Evolutionary conservation across 2,888 invertebrate genomes (phyloP).

Genomic region (Leucophora obtusa): DNA sequence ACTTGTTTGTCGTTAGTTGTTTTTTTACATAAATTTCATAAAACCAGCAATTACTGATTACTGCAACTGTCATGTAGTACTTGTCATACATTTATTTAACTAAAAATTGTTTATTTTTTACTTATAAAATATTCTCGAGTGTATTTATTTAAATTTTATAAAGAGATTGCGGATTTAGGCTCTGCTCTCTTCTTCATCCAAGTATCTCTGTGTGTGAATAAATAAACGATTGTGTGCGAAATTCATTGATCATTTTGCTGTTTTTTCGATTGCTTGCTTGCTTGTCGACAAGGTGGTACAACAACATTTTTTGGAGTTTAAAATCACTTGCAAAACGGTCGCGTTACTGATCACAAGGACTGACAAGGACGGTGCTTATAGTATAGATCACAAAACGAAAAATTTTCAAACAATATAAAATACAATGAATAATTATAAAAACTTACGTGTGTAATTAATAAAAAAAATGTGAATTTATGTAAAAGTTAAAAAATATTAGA

Average conservation of each 20-base stretch:
- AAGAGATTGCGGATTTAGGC: constrained; percentile 27
- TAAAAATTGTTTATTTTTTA: neutral
- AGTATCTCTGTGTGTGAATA: constrained; percentile 1
- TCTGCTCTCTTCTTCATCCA: neutral
- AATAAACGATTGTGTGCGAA: constrained; percentile 30
- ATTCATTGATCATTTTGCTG: constrained; percentile 48
- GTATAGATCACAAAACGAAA: neutral
- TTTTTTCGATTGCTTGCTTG: constrained; percentile 9
- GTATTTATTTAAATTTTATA: neutral
- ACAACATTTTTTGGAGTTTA: constrained; percentile 38
- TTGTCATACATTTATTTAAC: neutral
- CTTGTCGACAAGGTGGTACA: constrained; percentile 40
- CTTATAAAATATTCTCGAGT: constrained; percentile 23
- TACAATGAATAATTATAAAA: neutral
- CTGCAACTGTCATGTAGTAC: too few relatives aligned
- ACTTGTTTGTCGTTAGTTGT: too few relatives aligned
- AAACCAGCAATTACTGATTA: too few relatives aligned
- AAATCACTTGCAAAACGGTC: constrained; percentile 57
- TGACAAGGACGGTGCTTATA: constrained; percentile 42
- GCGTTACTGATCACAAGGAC: constrained; percentile 52
- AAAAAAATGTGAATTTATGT: neutral
- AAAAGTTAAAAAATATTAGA: neutral
- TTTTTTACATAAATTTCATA: too few relatives aligned
- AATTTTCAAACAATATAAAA: neutral
- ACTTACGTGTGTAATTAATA: neutral